Conservation (phyloP, 1,140 invertebrate species). For the Pseudomyrmex sp. region DNA sequence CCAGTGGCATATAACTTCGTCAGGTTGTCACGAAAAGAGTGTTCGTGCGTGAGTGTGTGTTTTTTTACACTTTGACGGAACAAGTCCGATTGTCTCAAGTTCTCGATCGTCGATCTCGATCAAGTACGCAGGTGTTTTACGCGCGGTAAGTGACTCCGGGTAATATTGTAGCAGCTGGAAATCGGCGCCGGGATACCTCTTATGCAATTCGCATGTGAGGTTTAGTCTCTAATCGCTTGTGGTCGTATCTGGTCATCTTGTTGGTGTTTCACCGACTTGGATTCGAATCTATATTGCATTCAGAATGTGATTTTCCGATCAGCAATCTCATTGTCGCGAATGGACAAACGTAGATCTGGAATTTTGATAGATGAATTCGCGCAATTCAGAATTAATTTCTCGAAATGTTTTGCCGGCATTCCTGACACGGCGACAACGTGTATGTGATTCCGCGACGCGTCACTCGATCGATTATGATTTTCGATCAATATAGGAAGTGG, state of each 20-base stretch:
- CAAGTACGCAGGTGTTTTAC: slow-evolving; percentile 20
- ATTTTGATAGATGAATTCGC: neutral
- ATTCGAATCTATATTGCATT: neutral
- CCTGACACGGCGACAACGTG: neutral
- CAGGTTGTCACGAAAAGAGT: too few relatives aligned
- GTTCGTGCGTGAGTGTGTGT: neutral
- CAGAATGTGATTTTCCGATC: too few relatives aligned
- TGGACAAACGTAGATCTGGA: neutral
- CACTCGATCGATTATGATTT: slow-evolving; percentile 34
- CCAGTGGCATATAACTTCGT: too few relatives aligned
- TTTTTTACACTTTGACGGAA: neutral
- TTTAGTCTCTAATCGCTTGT: slow-evolving; percentile 5
- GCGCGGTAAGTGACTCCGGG: neutral
- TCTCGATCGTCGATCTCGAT: neutral
- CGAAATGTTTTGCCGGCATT: neutral
- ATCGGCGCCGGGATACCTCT: slow-evolving; percentile 39
- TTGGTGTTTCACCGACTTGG: neutral
- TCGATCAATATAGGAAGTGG: slow-evolving; percentile 26
- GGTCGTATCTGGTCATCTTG: slow-evolving; percentile 2
- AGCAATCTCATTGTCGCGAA: neutral
- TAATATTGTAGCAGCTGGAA: slow-evolving; percentile 45
- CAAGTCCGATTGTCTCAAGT: neutral
- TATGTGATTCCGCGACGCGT: neutral
- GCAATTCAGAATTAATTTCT: neutral
- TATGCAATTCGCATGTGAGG: slow-evolving; percentile 42